phyloP scores from a whole-genome alignment of 1,140 invertebrate species.

The Lepidotrigona ventralis region DNA sequence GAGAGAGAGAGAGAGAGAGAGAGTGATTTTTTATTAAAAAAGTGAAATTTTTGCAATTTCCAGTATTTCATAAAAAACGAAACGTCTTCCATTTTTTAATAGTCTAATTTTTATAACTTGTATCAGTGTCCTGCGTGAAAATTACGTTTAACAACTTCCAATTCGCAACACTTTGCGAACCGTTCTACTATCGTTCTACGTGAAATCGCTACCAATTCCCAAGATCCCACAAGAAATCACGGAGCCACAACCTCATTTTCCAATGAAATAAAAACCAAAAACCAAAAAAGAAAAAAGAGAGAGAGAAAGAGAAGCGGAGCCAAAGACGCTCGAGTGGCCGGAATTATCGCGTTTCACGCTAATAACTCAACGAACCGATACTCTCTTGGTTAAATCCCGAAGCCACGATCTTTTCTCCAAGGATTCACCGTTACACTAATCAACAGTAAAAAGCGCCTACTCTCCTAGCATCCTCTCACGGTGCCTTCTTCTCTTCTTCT shows the following conservation, averaged over 20 bases:
- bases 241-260: background rate
- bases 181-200: too few relatives aligned
- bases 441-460: slow-evolving; percentile 43
- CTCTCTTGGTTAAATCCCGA: background rate
- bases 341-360: slow-evolving; percentile 3
- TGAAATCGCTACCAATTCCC: too few relatives aligned
- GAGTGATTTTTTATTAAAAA: too few relatives aligned
- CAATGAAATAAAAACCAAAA: background rate
- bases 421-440: slow-evolving; percentile 61
- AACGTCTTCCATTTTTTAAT: too few relatives aligned
- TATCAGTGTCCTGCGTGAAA: too few relatives aligned
- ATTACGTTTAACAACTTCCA: too few relatives aligned
- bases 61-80: too few relatives aligned
- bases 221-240: background rate
- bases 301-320: background rate
- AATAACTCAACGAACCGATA: background rate
- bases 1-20: too few relatives aligned
- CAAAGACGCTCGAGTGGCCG: too few relatives aligned
- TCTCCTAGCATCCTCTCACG: slow-evolving; percentile 4
- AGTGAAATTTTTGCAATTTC: too few relatives aligned
- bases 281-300: background rate
- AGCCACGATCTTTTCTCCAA: slow-evolving; percentile 37
- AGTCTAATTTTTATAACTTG: too few relatives aligned
- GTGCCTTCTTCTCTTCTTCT: background rate
- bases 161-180: too few relatives aligned